Evolutionary conservation across 1,140 invertebrate genomes (phyloP).

Genomic region (Lordiphosa collinella): DNA sequence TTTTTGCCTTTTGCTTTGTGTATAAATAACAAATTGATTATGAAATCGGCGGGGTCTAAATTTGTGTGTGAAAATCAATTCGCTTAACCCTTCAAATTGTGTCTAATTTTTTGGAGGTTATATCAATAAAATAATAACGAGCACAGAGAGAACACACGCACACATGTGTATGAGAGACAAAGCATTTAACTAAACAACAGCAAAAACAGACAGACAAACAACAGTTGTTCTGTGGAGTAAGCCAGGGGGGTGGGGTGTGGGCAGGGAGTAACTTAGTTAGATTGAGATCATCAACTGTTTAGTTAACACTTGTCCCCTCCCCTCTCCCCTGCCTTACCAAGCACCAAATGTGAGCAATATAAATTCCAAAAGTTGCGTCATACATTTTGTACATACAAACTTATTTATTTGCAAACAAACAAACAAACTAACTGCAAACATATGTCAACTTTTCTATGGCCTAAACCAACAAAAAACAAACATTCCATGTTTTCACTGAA

Average conservation of each 20-base stretch:
- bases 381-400: too few relatives aligned
- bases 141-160: conserved; percentile 1
- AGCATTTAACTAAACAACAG: too few relatives aligned
- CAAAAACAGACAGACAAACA: too few relatives aligned
- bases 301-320: not conserved
- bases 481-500: too few relatives aligned
- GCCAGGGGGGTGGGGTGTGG: too few relatives aligned
- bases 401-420: conserved; percentile 43
- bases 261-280: too few relatives aligned
- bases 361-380: conserved; percentile 10
- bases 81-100: conserved; percentile 28
- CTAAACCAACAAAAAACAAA: too few relatives aligned
- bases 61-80: conserved; percentile 12
- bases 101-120: conserved; percentile 40
- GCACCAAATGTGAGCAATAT: not conserved
- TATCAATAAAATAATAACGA: conserved; percentile 44
- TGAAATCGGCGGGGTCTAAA: conserved; percentile 22
- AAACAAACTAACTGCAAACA: not conserved
- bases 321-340: not conserved
- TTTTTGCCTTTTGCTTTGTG: conserved; percentile 23
- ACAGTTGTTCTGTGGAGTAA: too few relatives aligned
- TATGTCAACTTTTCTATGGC: too few relatives aligned
- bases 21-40: conserved; percentile 47
- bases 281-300: not conserved
- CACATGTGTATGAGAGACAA: too few relatives aligned